Evolutionary conservation across 2,113 vertebrate species (phyloP), one percentile per base, ranked within the genome.

Genomic region (Ploceus nigricollis): DNA sequence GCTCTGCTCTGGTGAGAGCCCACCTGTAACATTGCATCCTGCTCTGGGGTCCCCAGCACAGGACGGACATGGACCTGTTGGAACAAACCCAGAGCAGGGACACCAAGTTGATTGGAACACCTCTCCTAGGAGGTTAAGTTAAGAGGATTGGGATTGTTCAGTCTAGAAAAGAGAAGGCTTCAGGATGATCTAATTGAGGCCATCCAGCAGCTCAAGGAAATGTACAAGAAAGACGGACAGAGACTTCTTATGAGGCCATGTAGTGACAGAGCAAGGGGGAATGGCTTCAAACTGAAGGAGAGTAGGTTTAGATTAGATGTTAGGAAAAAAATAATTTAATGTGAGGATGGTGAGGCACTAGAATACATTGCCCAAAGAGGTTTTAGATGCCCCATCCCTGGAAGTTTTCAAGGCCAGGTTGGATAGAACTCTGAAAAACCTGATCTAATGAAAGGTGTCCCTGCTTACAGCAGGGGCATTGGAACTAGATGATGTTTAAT

Each of bases 1-100:
- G 27, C 56, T 58, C 30, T 40, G 24, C 15, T 70, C 65, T 72
- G 15, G 0, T 82, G 68, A 83, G 39, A 39, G 4, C 14, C n/a
- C n/a, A 39, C 28, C 47, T 27, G 18, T 0, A 73, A 2, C 0
- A 0, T 22, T 39, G 48, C 28, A 39, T 6, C 37, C 37, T 44
- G 17, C 56, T 53, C 48, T 53, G 33, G 33, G 39, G 4, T 22
- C 8, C n/a, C n/a, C 28, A 23, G 48, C 5, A 28, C 40, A 54
- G 40, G 14, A 39, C 14, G n/a, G 69, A 54, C 40, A 64, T 10
- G 7, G 28, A 33, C 6, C 9, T 39, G 14, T 15, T 39, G 69
- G 18, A 73, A 4, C 0, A 0, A 64, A 20, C 42, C 16, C 60
- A 75, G 35, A 50, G 61, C 30, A 50, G 31, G 42, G 20, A 20